phyloP scores from a whole-genome alignment of 2,113 vertebrate genomes.

The Phaetusa simplex region DNA sequence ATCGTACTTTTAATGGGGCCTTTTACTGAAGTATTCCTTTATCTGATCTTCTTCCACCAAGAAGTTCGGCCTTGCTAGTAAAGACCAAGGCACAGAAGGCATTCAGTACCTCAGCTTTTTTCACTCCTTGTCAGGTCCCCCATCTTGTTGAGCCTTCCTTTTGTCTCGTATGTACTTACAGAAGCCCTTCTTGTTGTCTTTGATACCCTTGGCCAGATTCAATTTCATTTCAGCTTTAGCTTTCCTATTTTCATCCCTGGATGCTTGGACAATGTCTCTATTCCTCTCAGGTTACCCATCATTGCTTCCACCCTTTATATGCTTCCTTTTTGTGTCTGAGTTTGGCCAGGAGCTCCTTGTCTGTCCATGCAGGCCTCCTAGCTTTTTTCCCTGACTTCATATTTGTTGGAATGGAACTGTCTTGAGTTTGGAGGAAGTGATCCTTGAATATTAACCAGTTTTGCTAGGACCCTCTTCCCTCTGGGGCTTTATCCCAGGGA shows the following conservation, averaged over 20 bases:
- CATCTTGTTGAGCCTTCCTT: background rate
- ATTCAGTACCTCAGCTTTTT: background rate
- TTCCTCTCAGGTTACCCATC: background rate
- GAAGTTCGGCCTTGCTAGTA: background rate
- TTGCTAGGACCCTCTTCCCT: background rate
- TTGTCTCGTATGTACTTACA: background rate
- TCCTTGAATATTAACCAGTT: background rate
- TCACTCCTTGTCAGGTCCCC: background rate
- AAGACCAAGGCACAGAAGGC: background rate
- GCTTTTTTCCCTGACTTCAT: background rate
- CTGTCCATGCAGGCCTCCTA: background rate
- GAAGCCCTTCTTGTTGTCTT: background rate
- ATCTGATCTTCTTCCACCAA: background rate
- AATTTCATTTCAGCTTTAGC: background rate
- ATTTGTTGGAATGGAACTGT: background rate
- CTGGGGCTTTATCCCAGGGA: background rate
- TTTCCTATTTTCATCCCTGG: background rate
- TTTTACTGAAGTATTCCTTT: background rate
- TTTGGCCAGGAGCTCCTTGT: background rate
- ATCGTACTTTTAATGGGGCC: background rate
- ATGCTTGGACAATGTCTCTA: background rate
- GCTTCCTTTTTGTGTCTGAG: background rate
- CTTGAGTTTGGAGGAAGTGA: background rate
- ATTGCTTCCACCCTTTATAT: background rate
- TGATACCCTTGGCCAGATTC: too few relatives aligned